phyloP scores from a whole-genome alignment of 2,797 vertebrate species.

The Danio tinwini region DNA sequence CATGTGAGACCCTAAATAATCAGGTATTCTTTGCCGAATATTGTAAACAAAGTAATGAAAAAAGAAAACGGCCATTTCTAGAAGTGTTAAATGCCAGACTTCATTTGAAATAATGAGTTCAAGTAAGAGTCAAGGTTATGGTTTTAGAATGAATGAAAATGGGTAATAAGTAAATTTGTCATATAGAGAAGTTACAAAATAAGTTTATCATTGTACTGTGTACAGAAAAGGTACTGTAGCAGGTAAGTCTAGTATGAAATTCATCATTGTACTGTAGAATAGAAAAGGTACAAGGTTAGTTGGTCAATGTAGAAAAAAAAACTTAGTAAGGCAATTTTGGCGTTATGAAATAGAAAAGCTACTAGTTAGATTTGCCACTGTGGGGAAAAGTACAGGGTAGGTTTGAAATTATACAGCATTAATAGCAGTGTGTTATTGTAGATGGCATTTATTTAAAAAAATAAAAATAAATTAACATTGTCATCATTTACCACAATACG shows the following conservation, averaged over 20 bases:
- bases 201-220: background rate
- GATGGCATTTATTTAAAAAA: background rate
- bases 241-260: too few species aligned
- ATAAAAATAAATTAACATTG: background rate
- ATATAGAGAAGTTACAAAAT: too few species aligned
- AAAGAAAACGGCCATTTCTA: constrained; percentile 3
- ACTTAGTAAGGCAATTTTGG: background rate
- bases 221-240: too few species aligned
- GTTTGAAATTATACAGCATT: background rate
- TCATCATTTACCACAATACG: background rate
- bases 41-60: constrained; percentile 60
- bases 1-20: constrained; percentile 48
- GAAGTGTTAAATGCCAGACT: background rate
- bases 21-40: constrained; percentile 70
- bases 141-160: background rate
- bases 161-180: background rate
- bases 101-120: constrained; percentile 2
- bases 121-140: background rate
- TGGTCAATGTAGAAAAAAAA: background rate
- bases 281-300: background rate
- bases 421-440: background rate
- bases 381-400: background rate
- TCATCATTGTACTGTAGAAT: too few species aligned
- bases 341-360: background rate
- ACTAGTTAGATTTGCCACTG: background rate